Evolutionary conservation across 1,140 invertebrate genomes (phyloP).

Genomic region (Lepidurus couesii): DNA sequence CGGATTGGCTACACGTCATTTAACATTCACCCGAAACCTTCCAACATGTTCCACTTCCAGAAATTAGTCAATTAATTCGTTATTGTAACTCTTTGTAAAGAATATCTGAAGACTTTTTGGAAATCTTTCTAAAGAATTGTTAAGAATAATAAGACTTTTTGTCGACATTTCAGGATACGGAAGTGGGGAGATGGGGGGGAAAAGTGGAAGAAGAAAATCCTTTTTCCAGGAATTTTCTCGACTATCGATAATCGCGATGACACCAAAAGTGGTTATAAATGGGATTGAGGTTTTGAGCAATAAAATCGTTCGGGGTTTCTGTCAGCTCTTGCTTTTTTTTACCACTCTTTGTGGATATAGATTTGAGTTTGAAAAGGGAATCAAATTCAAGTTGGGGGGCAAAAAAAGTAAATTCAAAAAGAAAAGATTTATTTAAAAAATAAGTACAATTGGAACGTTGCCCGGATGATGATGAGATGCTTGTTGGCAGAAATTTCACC

Average conservation of each 20-base stretch:
- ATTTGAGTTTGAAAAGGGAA: no score
- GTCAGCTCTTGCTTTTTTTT: background rate
- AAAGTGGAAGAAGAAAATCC: no score
- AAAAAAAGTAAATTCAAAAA: no score
- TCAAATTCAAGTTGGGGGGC: no score
- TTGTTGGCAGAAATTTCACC: no score
- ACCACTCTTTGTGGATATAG: background rate
- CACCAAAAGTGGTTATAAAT: constrained; percentile 1
- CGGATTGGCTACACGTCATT: background rate
- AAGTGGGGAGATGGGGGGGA: background rate
- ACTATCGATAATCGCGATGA: background rate
- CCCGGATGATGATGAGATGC: no score
- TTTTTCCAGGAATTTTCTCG: background rate
- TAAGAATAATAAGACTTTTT: background rate
- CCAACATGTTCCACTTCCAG: background rate
- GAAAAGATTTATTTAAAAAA: no score
- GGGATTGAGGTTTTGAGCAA: background rate
- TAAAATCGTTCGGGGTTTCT: background rate
- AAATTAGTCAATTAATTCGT: background rate
- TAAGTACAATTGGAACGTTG: no score
- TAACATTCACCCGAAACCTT: background rate
- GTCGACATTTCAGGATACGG: background rate
- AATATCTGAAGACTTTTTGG: background rate
- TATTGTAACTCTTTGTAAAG: background rate
- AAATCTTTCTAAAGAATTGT: background rate